Percentiles rank a stretch among this genome's conserved stretches.
Evolutionary conservation across 2,113 vertebrate genomes (phyloP).

Genomic region (Cichladusa arquata): DNA sequence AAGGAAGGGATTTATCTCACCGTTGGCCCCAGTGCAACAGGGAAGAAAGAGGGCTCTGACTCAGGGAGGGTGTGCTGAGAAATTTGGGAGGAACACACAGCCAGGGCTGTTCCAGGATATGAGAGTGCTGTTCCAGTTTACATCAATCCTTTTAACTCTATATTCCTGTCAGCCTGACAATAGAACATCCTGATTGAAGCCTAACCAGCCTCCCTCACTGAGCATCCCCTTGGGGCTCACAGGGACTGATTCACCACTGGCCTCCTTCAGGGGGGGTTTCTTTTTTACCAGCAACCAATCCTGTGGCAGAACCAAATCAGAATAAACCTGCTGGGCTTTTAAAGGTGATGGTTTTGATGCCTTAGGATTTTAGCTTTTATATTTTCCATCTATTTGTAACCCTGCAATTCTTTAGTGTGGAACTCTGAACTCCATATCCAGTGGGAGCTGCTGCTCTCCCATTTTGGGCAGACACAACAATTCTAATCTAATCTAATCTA

Average conservation of each 20-base stretch:
- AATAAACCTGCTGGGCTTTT: not conserved
- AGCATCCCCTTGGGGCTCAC: not conserved
- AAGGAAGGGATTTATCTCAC: not conserved
- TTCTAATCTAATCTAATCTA: too few species aligned
- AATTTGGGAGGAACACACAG: not conserved
- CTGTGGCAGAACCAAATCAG: not conserved
- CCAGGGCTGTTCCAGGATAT: not conserved
- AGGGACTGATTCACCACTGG: not conserved
- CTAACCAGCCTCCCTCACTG: not conserved
- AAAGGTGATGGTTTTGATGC: not conserved
- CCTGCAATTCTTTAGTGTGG: not conserved
- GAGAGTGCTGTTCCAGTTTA: not conserved
- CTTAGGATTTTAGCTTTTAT: rapidly evolving
- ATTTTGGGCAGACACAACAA: not conserved
- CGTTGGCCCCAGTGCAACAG: not conserved
- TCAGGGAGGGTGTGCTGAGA: conserved; percentile 26
- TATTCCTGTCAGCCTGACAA: not conserved
- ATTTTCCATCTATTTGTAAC: rapidly evolving
- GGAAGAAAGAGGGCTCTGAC: not conserved
- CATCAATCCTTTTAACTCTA: not conserved
- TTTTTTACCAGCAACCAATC: not conserved
- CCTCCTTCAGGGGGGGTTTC: not conserved
- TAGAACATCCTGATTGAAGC: not conserved
- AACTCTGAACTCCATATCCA: not conserved
- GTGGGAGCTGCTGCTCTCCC: not conserved